Evolutionary conservation across 2,797 vertebrate species (phyloP), one percentile per base, ranked within the genome.

Genomic region (Enteromius mattozi): DNA sequence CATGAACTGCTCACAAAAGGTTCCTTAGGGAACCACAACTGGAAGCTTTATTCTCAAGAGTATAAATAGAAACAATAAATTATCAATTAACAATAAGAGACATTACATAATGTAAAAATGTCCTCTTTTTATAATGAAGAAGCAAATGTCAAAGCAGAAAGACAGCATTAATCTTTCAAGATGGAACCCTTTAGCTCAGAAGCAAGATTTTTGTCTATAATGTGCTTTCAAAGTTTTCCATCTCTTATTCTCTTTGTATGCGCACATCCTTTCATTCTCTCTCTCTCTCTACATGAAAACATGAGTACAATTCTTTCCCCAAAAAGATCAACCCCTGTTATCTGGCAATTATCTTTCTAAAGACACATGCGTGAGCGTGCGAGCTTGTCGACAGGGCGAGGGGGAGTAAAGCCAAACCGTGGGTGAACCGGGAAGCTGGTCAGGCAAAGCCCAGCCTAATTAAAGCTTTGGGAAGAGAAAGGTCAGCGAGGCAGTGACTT

Each of bases 181-280:
- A 40, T 78, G 35, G 84, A 45, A 59, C 72, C 83, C 61, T 61
- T 40, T 21, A 84, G 75, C 56, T 78, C 33, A 84, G 86, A 86
- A 72, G 47, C 56, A 81, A 54, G 35, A 54, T 54, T 86, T 86
- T 76, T 77, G 68, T 51, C 70, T 63, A 42, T 69, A 87, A 88
- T 88, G 79, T 65, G 56, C 45, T 82, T 82, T 71, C 66, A 83
- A 33, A 13, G 37, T 24, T 59, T 84, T 77, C 86, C 54, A 88
- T 88, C 65, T 66, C 27, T 45, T 80, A 89, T 89, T 89, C 85
- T 84, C 77, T 88, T 88, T 88, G 56, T 86, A 51, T 59, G 84
- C 1, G 6, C 54, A 30, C 21, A 66, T 61, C 65, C 63, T 74
- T 69, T 81, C 68, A 59, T 72, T 82, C 47, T 51, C 66, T 35